phyloP scores from a whole-genome alignment of 2,888 invertebrate species.

The Rhingia rostrata region DNA sequence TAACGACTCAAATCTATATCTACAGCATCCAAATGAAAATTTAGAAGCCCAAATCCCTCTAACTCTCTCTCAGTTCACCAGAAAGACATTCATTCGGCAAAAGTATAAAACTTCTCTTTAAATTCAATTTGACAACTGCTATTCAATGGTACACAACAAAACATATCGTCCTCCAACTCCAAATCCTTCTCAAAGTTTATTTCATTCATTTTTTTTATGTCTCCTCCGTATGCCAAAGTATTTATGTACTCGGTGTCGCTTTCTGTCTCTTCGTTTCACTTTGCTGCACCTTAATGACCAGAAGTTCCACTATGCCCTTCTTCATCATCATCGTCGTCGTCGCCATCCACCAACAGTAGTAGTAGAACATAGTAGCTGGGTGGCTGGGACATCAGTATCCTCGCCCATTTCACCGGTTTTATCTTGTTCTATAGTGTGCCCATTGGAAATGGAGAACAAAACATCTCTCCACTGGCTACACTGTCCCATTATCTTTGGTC shows the following conservation, averaged over 20 bases:
- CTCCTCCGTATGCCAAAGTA: constrained; percentile 42
- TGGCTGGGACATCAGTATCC: constrained; percentile 5
- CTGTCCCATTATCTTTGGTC: constrained; percentile 71
- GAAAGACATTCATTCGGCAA: background rate
- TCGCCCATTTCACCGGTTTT: constrained; percentile 42
- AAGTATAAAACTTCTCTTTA: constrained; percentile 8
- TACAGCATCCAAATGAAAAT: no score
- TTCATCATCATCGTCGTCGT: constrained; percentile 36
- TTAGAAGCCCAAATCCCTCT: background rate
- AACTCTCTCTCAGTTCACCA: constrained; percentile 5
- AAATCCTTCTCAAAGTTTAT: constrained; percentile 32
- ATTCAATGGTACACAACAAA: constrained; percentile 1
- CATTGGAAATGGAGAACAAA: constrained; percentile 67
- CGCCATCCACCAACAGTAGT: background rate
- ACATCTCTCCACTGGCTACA: constrained; percentile 59
- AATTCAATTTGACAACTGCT: constrained; percentile 35
- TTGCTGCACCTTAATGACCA: constrained; percentile 71
- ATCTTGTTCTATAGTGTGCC: constrained; percentile 45
- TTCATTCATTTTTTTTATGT: background rate
- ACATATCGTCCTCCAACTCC: constrained; percentile 1
- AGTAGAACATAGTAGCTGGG: background rate
- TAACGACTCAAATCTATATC: no score
- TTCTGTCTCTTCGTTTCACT: constrained; percentile 61
- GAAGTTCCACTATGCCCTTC: constrained; percentile 34
- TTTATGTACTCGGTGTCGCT: constrained; percentile 47